phyloP scores from a whole-genome alignment of 2,797 vertebrate species.

The Brachymystax lenok region DNA sequence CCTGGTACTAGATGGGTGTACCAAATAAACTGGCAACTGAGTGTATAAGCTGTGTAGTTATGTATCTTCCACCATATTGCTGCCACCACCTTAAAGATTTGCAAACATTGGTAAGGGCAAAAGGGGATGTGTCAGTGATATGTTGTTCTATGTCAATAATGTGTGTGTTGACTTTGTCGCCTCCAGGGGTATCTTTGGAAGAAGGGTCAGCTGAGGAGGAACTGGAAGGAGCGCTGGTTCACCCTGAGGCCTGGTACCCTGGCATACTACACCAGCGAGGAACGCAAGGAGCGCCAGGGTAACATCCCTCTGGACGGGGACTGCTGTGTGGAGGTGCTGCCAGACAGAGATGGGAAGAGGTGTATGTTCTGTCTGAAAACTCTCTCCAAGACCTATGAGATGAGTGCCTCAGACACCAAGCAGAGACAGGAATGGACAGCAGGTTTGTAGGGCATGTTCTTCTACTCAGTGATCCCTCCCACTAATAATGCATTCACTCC shows the following conservation, averaged over 20 bases:
- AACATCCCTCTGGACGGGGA: conserved; percentile 87
- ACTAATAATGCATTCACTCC: too few species aligned
- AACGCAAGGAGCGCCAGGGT: conserved; percentile 91
- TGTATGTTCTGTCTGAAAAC: conserved; percentile 99
- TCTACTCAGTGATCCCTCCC: too few species aligned
- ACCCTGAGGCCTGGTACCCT: conserved; percentile 87
- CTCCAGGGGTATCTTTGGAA: conserved; percentile 95
- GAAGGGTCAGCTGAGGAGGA: conserved; percentile 91
- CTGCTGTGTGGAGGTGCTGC: conserved; percentile 94
- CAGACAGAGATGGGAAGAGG: conserved; percentile 93
- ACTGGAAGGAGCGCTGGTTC: conserved; percentile 98
- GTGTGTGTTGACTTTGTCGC: conserved; percentile 3
- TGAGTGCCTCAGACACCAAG: conserved; percentile 96
- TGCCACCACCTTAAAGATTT: too few species aligned
- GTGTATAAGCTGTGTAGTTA: too few species aligned
- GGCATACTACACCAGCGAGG: conserved; percentile 89
- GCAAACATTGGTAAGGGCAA: too few species aligned
- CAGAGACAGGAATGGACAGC: conserved; percentile 96
- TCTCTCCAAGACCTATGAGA: conserved; percentile 89
- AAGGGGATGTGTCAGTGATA: too few species aligned
- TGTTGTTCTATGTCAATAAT: too few species aligned
- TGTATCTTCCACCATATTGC: too few species aligned
- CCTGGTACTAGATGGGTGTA: too few species aligned
- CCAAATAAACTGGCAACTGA: too few species aligned
- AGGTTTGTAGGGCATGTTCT: conserved; percentile 66